Evolutionary conservation across 2,888 invertebrate genomes (phyloP), one percentile per base, ranked within the genome.

Genomic region (Mechanitis messenoides): DNA sequence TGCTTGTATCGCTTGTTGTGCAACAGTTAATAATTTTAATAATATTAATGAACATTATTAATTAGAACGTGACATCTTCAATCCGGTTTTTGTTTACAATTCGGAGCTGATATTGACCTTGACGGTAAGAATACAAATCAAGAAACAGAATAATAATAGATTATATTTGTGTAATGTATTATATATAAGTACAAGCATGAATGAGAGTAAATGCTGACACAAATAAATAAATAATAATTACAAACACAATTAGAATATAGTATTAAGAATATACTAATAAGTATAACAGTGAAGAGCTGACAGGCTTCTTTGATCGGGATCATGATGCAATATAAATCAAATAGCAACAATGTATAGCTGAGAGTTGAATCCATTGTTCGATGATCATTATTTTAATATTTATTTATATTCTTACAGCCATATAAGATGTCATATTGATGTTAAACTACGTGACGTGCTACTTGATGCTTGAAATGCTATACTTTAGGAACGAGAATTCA

Each of bases 41-140:
- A 76, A 72, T 70, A 70, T 77, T 77, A 79, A 77, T 78, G 78
- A 77, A 77, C 76, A 76, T 77, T 75, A 77, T 79, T 80, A 79
- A 80, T 83, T 83, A 75, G 73, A 78, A 76, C 78, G 80, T 83
- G 81, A 77, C 79, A 76, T 81, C 78, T 74, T 70, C 71, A 80
- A 80, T 80, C 84, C 84, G 83, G 84, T 84, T 86, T 84, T 78
- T 83, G 83, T 83, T 84, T 84, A 84, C 81, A 81, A 75, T 80
- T 78, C 70, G 75, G 72, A 76, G 74, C 75, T 78, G 79, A 74
- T 74, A 72, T 65, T 75, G 81, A 80, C 86, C 87, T 87, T 86
- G 84, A 73, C 74, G 85, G 83, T 83, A 82, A 83, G 83, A 81
- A 75, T 69, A 73, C 68, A 66, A 68, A 69, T 65, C 64, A 69